A percentile compares a stretch with the other conserved stretches of the same genome.
Evolutionary conservation across 2,113 vertebrate genomes (phyloP).

Genomic region (Tragelaphus scriptus): DNA sequence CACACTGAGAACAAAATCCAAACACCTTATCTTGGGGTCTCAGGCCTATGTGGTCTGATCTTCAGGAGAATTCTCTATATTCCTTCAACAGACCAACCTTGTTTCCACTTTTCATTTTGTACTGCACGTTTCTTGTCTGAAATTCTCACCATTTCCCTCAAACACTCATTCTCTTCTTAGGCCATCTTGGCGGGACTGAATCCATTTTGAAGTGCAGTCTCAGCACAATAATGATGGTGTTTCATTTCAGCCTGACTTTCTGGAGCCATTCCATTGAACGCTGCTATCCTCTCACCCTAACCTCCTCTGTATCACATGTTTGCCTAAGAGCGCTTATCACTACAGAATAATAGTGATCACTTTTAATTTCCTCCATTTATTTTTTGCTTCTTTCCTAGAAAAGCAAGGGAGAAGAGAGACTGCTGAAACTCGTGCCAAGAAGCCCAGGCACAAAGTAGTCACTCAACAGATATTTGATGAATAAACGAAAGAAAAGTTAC

Average conservation of each 20-base stretch:
- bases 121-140: background rate
- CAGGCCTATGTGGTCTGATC: background rate
- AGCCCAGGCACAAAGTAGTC: background rate
- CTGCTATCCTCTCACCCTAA: background rate
- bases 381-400: background rate
- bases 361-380: background rate
- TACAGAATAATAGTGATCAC: background rate
- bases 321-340: background rate
- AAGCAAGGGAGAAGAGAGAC: background rate
- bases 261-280: rapidly evolving
- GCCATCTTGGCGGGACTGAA: background rate
- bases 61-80: background rate
- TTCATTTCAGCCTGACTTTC: background rate
- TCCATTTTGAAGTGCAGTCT: background rate
- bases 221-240: background rate
- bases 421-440: background rate
- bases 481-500: background rate
- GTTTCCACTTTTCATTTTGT: background rate
- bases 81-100: background rate
- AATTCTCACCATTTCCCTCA: background rate
- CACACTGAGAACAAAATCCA: background rate
- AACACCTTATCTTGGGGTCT: background rate
- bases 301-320: no score
- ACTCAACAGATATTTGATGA: background rate
- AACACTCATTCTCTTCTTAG: background rate